A percentile compares a stretch with the other conserved stretches of the same genome.
phyloP scores from a whole-genome alignment of 1,140 invertebrate species.

The Choristoneura fumiferana region DNA sequence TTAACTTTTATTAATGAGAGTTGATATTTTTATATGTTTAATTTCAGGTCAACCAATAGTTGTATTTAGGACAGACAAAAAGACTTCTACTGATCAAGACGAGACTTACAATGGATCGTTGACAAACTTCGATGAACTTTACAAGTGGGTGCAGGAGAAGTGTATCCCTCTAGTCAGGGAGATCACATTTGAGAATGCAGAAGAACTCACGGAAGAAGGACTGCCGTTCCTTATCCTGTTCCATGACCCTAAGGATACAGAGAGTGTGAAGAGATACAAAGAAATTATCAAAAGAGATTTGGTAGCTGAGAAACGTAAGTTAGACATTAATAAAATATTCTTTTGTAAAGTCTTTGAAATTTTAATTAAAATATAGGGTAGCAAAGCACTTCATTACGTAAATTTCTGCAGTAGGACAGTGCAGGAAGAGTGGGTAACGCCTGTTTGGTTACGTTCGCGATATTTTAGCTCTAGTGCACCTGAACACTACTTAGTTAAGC shows the following conservation, averaged over 20 bases:
- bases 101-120: slow-evolving; percentile 88
- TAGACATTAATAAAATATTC: too few species aligned
- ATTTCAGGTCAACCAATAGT: slow-evolving; percentile 82
- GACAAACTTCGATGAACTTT: slow-evolving; percentile 86
- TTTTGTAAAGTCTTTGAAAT: too few species aligned
- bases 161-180: slow-evolving; percentile 94
- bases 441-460: too few species aligned
- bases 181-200: slow-evolving; percentile 99
- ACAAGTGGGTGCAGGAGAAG: slow-evolving; percentile 92
- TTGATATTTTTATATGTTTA: not conserved
- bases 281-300: slow-evolving; percentile 89
- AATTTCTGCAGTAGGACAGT: too few species aligned
- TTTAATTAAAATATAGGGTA: too few species aligned
- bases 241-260: slow-evolving; percentile 91
- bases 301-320: slow-evolving; percentile 93
- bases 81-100: slow-evolving; percentile 87
- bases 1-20: not conserved
- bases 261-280: slow-evolving; percentile 92
- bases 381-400: too few species aligned
- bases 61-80: slow-evolving; percentile 89
- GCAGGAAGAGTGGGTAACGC: too few species aligned
- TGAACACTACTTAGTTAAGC: too few species aligned
- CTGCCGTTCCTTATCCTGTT: slow-evolving; percentile 99
- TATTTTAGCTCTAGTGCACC: too few species aligned
- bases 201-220: slow-evolving; percentile 99